These are phyloP conservation scores for Papilio dardanus DNA, from an alignment of 1,140 invertebrate species.

Conservation along the genomic window DNA sequence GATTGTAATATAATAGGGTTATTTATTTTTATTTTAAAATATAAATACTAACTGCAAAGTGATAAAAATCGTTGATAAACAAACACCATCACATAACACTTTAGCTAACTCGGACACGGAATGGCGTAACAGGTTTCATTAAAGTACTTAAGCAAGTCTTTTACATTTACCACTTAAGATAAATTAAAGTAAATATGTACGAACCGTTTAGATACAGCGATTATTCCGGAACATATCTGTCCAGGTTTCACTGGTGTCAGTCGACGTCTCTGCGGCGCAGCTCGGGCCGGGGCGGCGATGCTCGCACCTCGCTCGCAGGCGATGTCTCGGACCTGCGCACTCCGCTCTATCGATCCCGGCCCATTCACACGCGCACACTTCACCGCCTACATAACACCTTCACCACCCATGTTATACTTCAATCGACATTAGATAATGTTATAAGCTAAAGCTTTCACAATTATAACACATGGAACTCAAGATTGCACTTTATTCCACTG, in stretches of 20 bases:
- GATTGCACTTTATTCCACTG: constrained; percentile 27
- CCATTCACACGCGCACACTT: constrained; percentile 72
- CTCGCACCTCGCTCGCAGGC: constrained; percentile 62
- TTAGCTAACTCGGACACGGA: constrained; percentile 48
- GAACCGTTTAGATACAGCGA: constrained; percentile 70
- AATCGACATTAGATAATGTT: constrained; percentile 77
- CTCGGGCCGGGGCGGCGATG: constrained; percentile 50
- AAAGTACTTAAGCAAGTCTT: not conserved
- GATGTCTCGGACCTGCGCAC: constrained; percentile 68
- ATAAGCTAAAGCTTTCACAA: constrained; percentile 63
- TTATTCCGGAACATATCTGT: constrained; percentile 64
- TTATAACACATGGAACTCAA: constrained; percentile 55
- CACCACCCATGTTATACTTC: constrained; percentile 66
- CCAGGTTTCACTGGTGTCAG: constrained; percentile 55
- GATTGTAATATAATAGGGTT: not conserved
- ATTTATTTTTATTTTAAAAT: constrained; percentile 22
- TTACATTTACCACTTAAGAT: not conserved
- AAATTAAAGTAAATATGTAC: constrained; percentile 46
- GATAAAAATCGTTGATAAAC: constrained; percentile 48
- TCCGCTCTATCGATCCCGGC: constrained; percentile 75
- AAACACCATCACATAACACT: constrained; percentile 55
- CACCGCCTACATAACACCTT: constrained; percentile 73
- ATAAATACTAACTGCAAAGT: not conserved
- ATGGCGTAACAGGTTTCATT: constrained; percentile 63
- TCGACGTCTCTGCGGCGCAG: constrained; percentile 53